phyloP scores from a whole-genome alignment of 2,113 vertebrate species.

The Okapia johnstoni region DNA sequence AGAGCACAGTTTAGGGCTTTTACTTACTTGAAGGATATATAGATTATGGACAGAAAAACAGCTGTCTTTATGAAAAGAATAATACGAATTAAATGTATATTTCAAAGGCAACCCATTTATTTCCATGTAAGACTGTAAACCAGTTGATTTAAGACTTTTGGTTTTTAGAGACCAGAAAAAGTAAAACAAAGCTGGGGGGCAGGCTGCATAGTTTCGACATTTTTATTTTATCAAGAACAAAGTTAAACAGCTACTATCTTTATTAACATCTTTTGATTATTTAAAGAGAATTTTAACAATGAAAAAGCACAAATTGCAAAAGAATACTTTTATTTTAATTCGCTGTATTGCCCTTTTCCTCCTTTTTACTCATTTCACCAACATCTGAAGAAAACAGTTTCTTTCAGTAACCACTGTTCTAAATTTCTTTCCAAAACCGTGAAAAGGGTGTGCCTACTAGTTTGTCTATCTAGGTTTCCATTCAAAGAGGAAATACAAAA shows the following conservation, averaged over 20 bases:
- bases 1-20: neutral
- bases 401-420: neutral
- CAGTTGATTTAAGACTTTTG: neutral
- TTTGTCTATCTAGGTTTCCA: neutral
- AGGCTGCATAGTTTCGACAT: neutral
- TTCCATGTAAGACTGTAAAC: neutral
- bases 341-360: neutral
- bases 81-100: neutral
- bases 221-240: constrained; percentile 30
- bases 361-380: neutral
- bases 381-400: constrained; percentile 20
- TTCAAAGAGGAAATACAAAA: constrained; percentile 5
- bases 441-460: neutral
- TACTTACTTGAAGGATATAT: neutral
- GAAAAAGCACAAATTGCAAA: neutral
- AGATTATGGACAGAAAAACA: neutral
- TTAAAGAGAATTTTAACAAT: neutral
- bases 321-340: neutral
- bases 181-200: neutral
- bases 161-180: neutral
- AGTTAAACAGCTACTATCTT: neutral
- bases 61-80: neutral
- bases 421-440: neutral
- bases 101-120: neutral
- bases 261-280: neutral